Evolutionary conservation across 2,797 vertebrate species (phyloP), one percentile per base, ranked within the genome.

Genomic region (Spinibarbus caldwelli): DNA sequence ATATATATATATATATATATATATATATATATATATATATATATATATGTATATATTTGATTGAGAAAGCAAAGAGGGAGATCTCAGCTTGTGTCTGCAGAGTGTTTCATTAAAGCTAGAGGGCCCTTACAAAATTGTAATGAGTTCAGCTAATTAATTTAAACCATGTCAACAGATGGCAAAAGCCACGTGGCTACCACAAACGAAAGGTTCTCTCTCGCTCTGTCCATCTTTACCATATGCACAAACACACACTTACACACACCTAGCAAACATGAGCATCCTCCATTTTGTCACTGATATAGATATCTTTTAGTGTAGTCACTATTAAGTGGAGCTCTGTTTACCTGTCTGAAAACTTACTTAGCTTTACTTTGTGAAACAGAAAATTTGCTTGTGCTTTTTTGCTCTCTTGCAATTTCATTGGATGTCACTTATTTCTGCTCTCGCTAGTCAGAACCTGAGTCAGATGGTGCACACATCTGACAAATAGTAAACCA

Each of bases 121-220:
- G 90, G 92, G 90, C 89, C 92, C 90, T 92, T 90, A 90, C 91
- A 93, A 94, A 94, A 91, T 93, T 91, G 91, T 93, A 95, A 94
- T 94, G 93, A 95, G 93, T 93, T 91, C 91, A 95, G 93, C 93
- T 95, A 95, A 95, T 95, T 95, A 94, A 95, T 95, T 94, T 95
- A 94, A 92, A 92, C 92, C 92, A 91, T 94, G 92, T 93, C 93
- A 95, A 93, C 95, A 95, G 95, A 95, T 96, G 95, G 95, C 94
- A 94, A 90, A 94, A 95, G 90, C 94, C 93, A 93, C 95, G 95
- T 95, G 94, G 91, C 91, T 92, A 90, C 90, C 90, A 78, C 90
- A 92, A 85, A 93, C 90, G 19, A 93, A 93, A 93, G 91, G 89
- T 90, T 93, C 78, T 90, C 82, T 92, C 87, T 84, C 14, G 34